Conservation (phyloP, 2,888 invertebrate genomes). For the Apotomis betuletana region DNA sequence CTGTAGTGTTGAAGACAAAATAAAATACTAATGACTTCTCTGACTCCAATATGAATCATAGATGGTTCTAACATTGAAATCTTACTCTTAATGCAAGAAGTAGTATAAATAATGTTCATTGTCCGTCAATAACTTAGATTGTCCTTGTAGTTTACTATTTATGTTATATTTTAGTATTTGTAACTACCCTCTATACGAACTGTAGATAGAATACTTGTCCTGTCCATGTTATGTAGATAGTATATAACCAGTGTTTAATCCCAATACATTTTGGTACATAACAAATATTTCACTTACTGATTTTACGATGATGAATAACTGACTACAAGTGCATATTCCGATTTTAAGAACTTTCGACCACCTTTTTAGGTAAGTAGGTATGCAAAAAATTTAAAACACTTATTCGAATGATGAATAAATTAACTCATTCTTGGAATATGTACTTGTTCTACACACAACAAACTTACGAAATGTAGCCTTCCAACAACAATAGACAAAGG, state of each 20-base stretch:
- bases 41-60: not conserved
- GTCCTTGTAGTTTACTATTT: slow-evolving; percentile 9
- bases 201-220: slow-evolving; percentile 33
- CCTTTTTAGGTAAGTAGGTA: too few relatives aligned
- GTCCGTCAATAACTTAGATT: slow-evolving; percentile 20
- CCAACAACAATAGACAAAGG: not conserved
- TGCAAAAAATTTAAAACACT: too few relatives aligned
- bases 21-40: slow-evolving; percentile 2
- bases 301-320: not conserved
- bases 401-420: not conserved
- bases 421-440: not conserved
- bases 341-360: not conserved
- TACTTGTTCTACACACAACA: slow-evolving; percentile 9
- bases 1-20: not conserved
- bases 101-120: slow-evolving; percentile 24
- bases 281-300: slow-evolving; percentile 10
- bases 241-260: slow-evolving; percentile 32
- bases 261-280: slow-evolving; percentile 25
- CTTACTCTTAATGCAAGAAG: slow-evolving; percentile 27
- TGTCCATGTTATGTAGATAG: slow-evolving; percentile 35
- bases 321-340: not conserved
- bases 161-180: slow-evolving; percentile 33
- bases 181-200: slow-evolving; percentile 25
- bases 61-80: slow-evolving; percentile 15
- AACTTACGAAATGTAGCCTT: not conserved